phyloP scores from a whole-genome alignment of 2,797 vertebrate species.

The Gymnodraco acuticeps region DNA sequence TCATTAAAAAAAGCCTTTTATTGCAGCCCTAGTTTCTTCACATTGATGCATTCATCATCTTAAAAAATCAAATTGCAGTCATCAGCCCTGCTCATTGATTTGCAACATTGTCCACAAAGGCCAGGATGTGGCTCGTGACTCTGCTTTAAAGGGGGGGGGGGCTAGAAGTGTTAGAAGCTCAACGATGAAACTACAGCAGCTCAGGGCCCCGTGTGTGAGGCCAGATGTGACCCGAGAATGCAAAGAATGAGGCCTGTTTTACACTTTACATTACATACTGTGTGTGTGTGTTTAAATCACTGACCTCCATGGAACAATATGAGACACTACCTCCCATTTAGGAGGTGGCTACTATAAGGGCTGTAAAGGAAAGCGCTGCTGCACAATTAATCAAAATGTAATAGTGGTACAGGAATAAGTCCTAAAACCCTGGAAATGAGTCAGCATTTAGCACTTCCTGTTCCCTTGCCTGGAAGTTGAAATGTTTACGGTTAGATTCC shows the following conservation, averaged over 20 bases:
- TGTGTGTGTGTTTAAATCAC: not conserved
- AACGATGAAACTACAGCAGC: slow-evolving; percentile 26
- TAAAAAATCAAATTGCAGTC: not conserved
- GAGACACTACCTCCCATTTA: not conserved
- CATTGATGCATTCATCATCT: not conserved
- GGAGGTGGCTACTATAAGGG: not conserved
- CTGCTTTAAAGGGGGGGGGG: slow-evolving; percentile 30
- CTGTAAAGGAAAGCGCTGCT: not conserved
- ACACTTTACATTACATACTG: slow-evolving; percentile 19
- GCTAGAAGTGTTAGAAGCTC: slow-evolving; percentile 39
- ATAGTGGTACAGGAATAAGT: too few species aligned
- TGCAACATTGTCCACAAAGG: not conserved
- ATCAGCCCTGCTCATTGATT: not conserved
- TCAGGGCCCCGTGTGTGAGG: slow-evolving; percentile 45
- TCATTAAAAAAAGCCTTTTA: too few species aligned
- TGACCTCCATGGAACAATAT: slow-evolving; percentile 20
- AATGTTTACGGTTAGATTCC: too few species aligned
- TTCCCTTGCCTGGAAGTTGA: too few species aligned
- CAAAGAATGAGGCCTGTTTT: slow-evolving; percentile 51
- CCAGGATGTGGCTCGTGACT: slow-evolving; percentile 35
- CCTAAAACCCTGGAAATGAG: not conserved
- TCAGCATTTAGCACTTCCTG: not conserved
- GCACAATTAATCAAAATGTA: too few species aligned
- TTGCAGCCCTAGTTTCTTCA: not conserved
- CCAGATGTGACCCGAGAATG: slow-evolving; percentile 65